Evolutionary conservation across 2,113 vertebrate species (phyloP), one percentile per base, ranked within the genome.

Genomic region (cat (Felis catus)): DNA sequence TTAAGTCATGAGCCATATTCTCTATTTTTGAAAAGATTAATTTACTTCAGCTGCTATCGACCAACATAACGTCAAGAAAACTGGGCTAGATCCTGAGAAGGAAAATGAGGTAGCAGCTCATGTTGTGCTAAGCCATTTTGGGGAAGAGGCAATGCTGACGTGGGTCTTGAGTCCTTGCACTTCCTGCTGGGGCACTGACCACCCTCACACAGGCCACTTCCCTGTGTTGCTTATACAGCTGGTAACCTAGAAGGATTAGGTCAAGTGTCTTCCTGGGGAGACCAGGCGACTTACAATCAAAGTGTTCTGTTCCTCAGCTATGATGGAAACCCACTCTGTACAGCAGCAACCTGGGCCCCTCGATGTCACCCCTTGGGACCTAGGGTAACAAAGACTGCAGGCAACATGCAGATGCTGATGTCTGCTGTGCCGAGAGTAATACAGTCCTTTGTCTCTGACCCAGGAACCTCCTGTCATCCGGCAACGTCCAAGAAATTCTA

Each of bases 1-100:
- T 68, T 73, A 5, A 61, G 27, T 65, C 21, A 4, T 74, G 92
- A 95, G 14, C 10, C 16, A 63, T 25, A 88, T 14, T 81, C 66
- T 89, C 41, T 70, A 29, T 39, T 81, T 95, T 82, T 51, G 3
- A 76, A 97, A 85, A 36, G 41, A 74, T 7, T 92, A 84, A 91
- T 83, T 87, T 68, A 83, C 66, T 96, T 51, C 25, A 78, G 41
- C 9, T 89, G 74, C n/a, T 76, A 15, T 0, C 63, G 39, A 36
- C 29, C 65, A 84, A 63, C 3, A 92, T 13, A 80, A 84, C 36
- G 21, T n/a, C 18, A 33, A 85, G 53, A 80, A 85, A 73, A 68
- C 45, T 76, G 12, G 18, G 66, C 29, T 80, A 41, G 33, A 68
- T 76, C 55, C 15, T 86, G 55, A 65, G 27, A 91, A 61, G 31